Evolutionary conservation across 2,113 vertebrate species (phyloP).

Genomic region (Cricetomys ansorgei): DNA sequence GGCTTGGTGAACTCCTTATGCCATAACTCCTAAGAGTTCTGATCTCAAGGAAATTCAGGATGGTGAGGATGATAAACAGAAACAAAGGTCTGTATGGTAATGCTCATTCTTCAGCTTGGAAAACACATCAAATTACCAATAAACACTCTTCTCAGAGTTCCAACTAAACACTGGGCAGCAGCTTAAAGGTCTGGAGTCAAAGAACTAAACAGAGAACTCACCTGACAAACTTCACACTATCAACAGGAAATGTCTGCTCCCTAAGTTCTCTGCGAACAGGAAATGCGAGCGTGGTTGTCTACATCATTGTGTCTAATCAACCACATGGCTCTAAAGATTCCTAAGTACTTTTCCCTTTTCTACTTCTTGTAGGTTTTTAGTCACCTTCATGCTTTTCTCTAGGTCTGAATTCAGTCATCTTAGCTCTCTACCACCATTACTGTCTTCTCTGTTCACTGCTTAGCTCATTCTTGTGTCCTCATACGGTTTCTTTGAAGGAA

Average conservation of each 20-base stretch:
- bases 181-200: slow-evolving; percentile 27
- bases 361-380: not conserved
- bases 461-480: not conserved
- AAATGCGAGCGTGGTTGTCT: not conserved
- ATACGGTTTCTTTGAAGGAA: slow-evolving; percentile 36
- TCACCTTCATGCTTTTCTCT: not conserved
- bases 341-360: not conserved
- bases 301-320: not conserved
- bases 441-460: not conserved
- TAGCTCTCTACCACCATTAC: not conserved
- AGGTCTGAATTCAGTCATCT: slow-evolving; percentile 12
- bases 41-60: not conserved
- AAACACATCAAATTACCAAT: not conserved
- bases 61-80: not conserved
- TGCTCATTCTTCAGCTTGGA: not conserved
- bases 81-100: not conserved
- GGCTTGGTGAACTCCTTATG: not conserved
- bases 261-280: not conserved
- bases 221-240: not conserved
- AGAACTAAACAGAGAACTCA: slow-evolving; percentile 38
- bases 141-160: slow-evolving; percentile 11
- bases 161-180: not conserved
- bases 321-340: slow-evolving; percentile 17
- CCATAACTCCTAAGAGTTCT: not conserved
- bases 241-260: not conserved